phyloP scores from a whole-genome alignment of 2,113 vertebrate species.

The Anser cygnoides region DNA sequence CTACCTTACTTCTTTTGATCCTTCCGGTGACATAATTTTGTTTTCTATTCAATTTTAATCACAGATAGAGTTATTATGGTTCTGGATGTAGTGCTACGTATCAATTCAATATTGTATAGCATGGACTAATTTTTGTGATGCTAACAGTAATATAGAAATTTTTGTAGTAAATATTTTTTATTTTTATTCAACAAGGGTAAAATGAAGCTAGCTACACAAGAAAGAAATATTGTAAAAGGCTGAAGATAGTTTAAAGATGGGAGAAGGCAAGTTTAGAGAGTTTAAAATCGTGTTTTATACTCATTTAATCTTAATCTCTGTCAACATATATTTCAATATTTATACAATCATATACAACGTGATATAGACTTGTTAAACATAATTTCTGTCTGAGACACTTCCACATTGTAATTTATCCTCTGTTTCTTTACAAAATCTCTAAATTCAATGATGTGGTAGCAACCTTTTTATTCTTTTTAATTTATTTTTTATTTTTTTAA shows the following conservation, averaged over 20 bases:
- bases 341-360: not conserved
- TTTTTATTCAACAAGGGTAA: not conserved
- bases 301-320: not conserved
- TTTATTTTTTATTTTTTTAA: not conserved
- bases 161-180: not conserved
- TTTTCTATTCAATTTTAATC: constrained; percentile 8
- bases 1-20: not conserved
- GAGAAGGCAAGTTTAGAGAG: not conserved
- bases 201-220: not conserved
- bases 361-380: not conserved
- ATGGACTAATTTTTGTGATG: not conserved
- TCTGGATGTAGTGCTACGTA: not conserved
- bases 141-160: not conserved
- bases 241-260: not conserved
- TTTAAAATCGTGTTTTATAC: not conserved
- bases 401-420: not conserved
- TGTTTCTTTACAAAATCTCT: not conserved
- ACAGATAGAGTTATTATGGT: not conserved
- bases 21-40: not conserved
- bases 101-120: not conserved
- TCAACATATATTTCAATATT: not conserved
- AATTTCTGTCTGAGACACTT: not conserved
- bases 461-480: not conserved
- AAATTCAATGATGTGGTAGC: not conserved
- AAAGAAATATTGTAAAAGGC: not conserved